phyloP scores from a whole-genome alignment of 2,888 invertebrate species.

The Amphipyra berbera region DNA sequence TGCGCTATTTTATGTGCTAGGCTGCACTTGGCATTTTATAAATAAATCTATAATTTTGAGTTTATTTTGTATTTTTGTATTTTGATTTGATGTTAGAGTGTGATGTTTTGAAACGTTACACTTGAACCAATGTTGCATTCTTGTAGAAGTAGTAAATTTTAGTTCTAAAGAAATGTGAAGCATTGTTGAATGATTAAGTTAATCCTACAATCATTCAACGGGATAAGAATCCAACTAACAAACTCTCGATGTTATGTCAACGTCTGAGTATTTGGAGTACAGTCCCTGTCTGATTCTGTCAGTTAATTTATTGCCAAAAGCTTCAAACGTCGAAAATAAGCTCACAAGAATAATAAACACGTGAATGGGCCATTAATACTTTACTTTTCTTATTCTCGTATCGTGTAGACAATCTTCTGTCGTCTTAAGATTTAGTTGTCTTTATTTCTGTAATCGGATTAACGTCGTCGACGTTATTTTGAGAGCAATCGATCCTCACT shows the following conservation, averaged over 20 bases:
- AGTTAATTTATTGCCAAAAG: conserved; percentile 48
- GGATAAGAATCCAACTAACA: not conserved
- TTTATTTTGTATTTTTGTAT: too few relatives aligned
- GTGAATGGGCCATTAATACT: conserved; percentile 55
- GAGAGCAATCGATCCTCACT: conserved; percentile 42
- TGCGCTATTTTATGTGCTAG: too few relatives aligned
- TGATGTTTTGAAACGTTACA: too few relatives aligned
- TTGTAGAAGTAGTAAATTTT: too few relatives aligned
- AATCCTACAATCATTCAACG: not conserved
- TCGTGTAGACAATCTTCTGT: conserved; percentile 25
- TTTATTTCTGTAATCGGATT: conserved; percentile 54
- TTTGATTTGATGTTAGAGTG: too few relatives aligned
- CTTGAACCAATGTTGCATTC: too few relatives aligned
- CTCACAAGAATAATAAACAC: conserved; percentile 50
- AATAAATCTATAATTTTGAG: too few relatives aligned
- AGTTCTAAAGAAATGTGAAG: too few relatives aligned
- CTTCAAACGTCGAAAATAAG: conserved; percentile 48
- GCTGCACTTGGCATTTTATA: too few relatives aligned
- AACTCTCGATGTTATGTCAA: conserved; percentile 5
- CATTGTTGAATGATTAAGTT: too few relatives aligned
- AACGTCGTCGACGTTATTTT: conserved; percentile 46
- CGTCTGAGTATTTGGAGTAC: conserved; percentile 25
- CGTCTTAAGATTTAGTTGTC: conserved; percentile 40
- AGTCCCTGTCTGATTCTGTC: conserved; percentile 17
- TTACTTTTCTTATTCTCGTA: conserved; percentile 41